Percentiles rank a stretch among this genome's conserved stretches.
Conservation (phyloP, 1,140 invertebrate genomes). For the Danaus melanippus region DNA sequence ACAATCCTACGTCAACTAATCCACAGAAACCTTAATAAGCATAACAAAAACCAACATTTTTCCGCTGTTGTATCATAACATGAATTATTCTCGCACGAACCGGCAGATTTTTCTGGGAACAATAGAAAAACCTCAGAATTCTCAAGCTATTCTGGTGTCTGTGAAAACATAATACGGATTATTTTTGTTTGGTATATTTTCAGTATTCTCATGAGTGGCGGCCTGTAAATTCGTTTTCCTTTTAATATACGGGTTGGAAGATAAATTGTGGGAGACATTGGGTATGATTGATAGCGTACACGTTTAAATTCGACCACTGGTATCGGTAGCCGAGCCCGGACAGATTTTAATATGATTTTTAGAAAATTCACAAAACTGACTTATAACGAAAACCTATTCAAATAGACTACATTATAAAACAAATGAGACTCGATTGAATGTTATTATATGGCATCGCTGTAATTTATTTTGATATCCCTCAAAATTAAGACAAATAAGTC, state of each 20-base stretch:
- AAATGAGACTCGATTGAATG: too few relatives aligned
- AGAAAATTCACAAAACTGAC: slow-evolving; percentile 5
- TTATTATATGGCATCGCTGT: too few relatives aligned
- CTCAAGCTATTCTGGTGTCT: slow-evolving; percentile 13
- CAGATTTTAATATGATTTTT: slow-evolving; percentile 10
- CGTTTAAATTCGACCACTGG: slow-evolving; percentile 30
- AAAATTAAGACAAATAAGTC: too few relatives aligned
- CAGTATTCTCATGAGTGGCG: slow-evolving; percentile 11
- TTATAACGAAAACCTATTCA: background rate
- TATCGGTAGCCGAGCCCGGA: slow-evolving; percentile 14
- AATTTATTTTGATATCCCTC: too few relatives aligned
- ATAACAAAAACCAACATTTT: slow-evolving; percentile 28
- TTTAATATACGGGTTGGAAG: slow-evolving; percentile 48
- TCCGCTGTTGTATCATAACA: slow-evolving; percentile 28
- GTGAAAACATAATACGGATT: slow-evolving; percentile 3
- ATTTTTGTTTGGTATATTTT: slow-evolving; percentile 18
- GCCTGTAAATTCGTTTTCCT: slow-evolving; percentile 32
- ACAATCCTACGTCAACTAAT: slow-evolving; percentile 24
- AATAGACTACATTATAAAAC: too few relatives aligned
- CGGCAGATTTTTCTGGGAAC: slow-evolving; percentile 23
- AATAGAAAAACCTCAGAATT: slow-evolving; percentile 11
- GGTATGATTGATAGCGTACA: slow-evolving; percentile 45
- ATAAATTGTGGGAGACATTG: slow-evolving; percentile 52
- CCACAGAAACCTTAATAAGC: slow-evolving; percentile 24
- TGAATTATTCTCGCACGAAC: slow-evolving; percentile 37